These are phyloP conservation scores for Homarus americanus DNA, from an alignment of 1,140 invertebrate species.

Conservation along the genomic window DNA sequence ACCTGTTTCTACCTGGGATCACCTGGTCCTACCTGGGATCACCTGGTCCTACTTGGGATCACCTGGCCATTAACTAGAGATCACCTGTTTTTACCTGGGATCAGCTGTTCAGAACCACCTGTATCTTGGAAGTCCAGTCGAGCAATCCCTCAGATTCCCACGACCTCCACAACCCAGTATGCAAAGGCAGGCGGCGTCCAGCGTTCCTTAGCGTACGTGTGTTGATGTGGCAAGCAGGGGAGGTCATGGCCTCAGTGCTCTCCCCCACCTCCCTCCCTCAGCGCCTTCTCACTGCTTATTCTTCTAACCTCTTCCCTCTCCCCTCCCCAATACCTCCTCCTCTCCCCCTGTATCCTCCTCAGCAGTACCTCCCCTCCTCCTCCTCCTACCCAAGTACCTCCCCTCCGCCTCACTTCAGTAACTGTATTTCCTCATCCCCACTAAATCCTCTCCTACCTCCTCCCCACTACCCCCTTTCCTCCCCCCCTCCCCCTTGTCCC, in stretches of 20 bases:
- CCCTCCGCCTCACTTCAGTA: background rate
- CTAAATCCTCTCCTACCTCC: background rate
- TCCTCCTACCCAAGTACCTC: background rate
- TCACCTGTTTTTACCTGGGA: background rate
- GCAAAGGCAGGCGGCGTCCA: conserved; percentile 39
- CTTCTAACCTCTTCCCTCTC: background rate
- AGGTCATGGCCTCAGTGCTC: conserved; percentile 13
- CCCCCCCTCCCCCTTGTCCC: background rate
- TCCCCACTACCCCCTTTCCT: background rate
- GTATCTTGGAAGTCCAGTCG: conserved; percentile 23
- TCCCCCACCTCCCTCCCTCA: background rate
- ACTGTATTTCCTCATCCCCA: background rate
- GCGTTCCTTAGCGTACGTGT: conserved; percentile 31
- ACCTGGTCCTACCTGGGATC: conserved; percentile 8
- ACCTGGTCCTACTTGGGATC: conserved; percentile 17
- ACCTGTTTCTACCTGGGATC: conserved; percentile 16
- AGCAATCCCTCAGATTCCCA: conserved; percentile 42
- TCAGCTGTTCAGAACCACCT: conserved; percentile 15
- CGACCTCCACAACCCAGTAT: conserved; percentile 48
- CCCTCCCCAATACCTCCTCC: background rate
- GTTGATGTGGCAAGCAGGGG: conserved; percentile 30
- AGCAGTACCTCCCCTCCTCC: background rate
- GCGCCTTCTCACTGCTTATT: background rate
- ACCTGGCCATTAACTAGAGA: background rate
- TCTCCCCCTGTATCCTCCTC: background rate